Evolutionary conservation across 2,888 invertebrate species (phyloP).

Genomic region (Drosophila histrio): DNA sequence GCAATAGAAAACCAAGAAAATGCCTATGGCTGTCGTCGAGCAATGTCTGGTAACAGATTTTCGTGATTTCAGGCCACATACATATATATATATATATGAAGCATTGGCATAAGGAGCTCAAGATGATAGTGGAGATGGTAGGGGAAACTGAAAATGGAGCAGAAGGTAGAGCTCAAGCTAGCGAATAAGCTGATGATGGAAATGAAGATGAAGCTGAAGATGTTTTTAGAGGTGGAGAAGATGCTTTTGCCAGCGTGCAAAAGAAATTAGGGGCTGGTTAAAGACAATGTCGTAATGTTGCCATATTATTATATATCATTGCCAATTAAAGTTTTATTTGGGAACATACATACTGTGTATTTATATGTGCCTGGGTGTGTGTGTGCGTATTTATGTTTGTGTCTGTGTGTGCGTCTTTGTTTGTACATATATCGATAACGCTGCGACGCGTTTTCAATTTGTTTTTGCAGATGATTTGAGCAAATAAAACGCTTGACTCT

Average conservation of each 20-base stretch:
- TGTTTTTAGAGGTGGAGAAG: not conserved
- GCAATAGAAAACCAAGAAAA: not conserved
- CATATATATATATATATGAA: not conserved
- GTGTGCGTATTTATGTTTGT: not conserved
- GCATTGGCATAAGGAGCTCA: not conserved
- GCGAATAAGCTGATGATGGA: not conserved
- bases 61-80: conserved; percentile 21
- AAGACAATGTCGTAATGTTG: conserved; percentile 22
- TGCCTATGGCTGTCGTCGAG: conserved; percentile 28
- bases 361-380: not conserved
- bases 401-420: not conserved
- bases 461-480: conserved; percentile 42
- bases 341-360: not conserved
- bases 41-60: conserved; percentile 35
- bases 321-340: conserved; percentile 43
- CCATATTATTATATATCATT: conserved; percentile 42
- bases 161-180: not conserved
- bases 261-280: too few relatives aligned
- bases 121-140: not conserved
- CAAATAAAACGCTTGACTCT: conserved; percentile 36
- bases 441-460: conserved; percentile 46
- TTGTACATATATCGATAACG: conserved; percentile 42
- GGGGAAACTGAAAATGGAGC: not conserved
- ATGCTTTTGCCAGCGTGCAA: not conserved
- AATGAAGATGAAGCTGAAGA: not conserved